phyloP scores from a whole-genome alignment of 2,113 vertebrate genomes.

The Alosa alosa region DNA sequence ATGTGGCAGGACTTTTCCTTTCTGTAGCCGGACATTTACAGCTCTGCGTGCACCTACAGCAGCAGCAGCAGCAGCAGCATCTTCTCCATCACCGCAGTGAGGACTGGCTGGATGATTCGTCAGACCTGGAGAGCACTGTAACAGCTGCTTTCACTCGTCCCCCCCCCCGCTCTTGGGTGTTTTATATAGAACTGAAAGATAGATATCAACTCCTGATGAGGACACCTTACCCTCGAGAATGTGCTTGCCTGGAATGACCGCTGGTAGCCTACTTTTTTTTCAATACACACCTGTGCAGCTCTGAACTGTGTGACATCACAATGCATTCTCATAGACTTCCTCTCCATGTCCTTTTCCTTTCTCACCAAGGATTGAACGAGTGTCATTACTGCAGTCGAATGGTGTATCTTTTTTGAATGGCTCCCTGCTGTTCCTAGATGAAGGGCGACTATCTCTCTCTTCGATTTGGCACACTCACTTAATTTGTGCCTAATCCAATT shows the following conservation, averaged over 20 bases:
- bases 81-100: not conserved
- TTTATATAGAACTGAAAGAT: not conserved
- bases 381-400: slow-evolving; percentile 18
- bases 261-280: not conserved
- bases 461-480: not conserved
- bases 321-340: not conserved
- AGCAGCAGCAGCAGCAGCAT: not conserved
- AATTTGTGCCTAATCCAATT: slow-evolving; percentile 5
- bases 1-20: no score
- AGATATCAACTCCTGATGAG: not conserved
- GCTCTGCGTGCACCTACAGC: no score
- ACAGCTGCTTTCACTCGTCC: not conserved
- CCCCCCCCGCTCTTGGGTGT: not conserved
- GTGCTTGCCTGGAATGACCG: not conserved
- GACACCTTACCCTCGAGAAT: not conserved
- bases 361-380: not conserved
- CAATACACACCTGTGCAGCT: not conserved
- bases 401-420: slow-evolving; percentile 13
- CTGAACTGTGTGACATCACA: not conserved
- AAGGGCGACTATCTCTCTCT: not conserved
- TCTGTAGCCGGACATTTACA: no score
- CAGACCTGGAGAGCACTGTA: not conserved
- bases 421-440: not conserved
- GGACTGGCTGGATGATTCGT: not conserved
- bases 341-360: not conserved